Evolutionary conservation across 2,797 vertebrate genomes (phyloP).

Genomic region (Hapalemur alaotrensis): DNA sequence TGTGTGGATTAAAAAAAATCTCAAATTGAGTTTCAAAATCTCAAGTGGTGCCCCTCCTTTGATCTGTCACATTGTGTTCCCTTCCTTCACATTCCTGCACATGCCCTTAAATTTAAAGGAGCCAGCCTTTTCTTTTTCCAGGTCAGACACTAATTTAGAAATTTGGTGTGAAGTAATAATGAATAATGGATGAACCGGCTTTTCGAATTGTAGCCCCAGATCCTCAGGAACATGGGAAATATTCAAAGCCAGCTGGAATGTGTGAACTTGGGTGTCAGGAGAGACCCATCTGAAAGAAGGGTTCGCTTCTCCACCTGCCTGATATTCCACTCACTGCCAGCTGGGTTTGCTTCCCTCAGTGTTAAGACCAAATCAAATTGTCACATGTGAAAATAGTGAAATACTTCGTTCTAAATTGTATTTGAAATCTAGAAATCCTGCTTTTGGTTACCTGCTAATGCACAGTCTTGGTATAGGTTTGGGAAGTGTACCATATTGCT

Average conservation of each 20-base stretch:
- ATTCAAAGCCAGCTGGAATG: constrained; percentile 61
- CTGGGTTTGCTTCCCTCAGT: neutral
- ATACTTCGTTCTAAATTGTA: neutral
- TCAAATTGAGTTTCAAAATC: constrained; percentile 15
- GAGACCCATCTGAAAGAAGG: neutral
- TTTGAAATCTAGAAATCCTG: neutral
- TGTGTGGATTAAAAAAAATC: neutral
- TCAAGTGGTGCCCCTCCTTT: constrained; percentile 28
- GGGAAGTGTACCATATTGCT: neutral
- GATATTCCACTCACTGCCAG: neutral
- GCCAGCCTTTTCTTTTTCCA: constrained; percentile 57
- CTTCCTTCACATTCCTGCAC: neutral
- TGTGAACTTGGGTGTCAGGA: constrained; percentile 27
- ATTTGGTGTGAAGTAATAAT: constrained; percentile 71
- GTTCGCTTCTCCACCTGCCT: constrained; percentile 17
- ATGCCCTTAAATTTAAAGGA: constrained; percentile 56
- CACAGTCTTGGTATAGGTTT: neutral
- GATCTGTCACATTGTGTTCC: constrained; percentile 56
- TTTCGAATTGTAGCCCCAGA: constrained; percentile 58
- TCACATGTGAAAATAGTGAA: neutral
- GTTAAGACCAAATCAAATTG: constrained; percentile 14
- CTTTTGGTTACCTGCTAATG: constrained; percentile 1
- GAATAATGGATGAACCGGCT: constrained; percentile 72
- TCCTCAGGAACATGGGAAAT: constrained; percentile 62
- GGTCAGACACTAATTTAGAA: constrained; percentile 75